Evolutionary conservation across 1,140 invertebrate genomes (phyloP), one percentile per base, ranked within the genome.

Genomic region (Drosophila subpulchrella): DNA sequence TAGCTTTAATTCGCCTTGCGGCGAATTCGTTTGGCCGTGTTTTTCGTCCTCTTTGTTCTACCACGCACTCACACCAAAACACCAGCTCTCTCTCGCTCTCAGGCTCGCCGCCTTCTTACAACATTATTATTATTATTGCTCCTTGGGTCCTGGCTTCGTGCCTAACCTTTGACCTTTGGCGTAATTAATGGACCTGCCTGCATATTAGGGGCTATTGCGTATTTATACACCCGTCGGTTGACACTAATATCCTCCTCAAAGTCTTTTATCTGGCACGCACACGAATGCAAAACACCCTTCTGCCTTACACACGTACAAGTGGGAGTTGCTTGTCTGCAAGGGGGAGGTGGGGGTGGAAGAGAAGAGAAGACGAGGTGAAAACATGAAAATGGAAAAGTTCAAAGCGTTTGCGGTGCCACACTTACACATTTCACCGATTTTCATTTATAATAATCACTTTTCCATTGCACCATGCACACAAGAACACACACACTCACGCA

Each of bases 361-460:
- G 56, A 56, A 72, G 51, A 68, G 42, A 54, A 76, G 53, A 77
- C 56, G 48, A 53, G 68, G 75, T 71, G 67, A 83, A 80, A 77
- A 74, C 67, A 79, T 62, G 62, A 73, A 83, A 83, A 79, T 82
- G 50, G 48, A 63, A 72, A 79, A 88, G 61, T 83, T 88, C 59
- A 73, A 62, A 83, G 75, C 53, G 55, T 71, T 80, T 80, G 50
- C 58, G 50, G 41, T 71, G 59, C 53, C 68, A 50, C 73, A 89
- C 85, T 88, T 89, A 89, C 84, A 89, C 84, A 89, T 89, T 89
- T 90, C 85, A 68, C 68, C 32, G 57, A 51, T 88, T 88, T 88
- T 89, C 80, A 88, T 88, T 88, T 81, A 89, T 88, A 77, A 89
- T 84, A 81, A 83, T 74, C 60, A 71, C 65, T 90, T 88, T 88